Evolutionary conservation across 2,113 vertebrate species (phyloP).

Genomic region (Otocyon megalotis): DNA sequence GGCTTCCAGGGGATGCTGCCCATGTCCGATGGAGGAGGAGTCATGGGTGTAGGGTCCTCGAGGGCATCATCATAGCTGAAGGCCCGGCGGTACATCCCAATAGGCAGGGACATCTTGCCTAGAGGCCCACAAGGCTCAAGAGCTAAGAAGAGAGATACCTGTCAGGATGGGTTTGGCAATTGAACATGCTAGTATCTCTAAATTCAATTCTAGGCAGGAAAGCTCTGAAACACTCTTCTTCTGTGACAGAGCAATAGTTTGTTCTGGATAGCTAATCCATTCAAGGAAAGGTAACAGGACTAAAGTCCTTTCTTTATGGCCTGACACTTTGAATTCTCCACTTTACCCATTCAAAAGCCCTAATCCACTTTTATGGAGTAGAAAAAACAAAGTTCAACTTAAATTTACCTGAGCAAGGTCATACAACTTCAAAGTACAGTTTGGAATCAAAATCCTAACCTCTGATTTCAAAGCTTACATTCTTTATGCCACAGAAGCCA

Average conservation of each 20-base stretch:
- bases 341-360: background rate
- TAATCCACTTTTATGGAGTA: background rate
- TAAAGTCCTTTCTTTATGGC: background rate
- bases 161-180: conserved; percentile 43
- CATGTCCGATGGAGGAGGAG: conserved; percentile 93
- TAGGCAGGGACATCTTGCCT: conserved; percentile 90
- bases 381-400: background rate
- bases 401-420: background rate
- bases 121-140: conserved; percentile 87
- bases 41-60: conserved; percentile 91
- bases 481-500: background rate
- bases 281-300: background rate
- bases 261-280: background rate
- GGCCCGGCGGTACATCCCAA: conserved; percentile 89
- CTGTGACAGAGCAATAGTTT: background rate
- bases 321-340: background rate
- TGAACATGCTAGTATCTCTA: background rate
- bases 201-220: background rate
- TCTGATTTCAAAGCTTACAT: background rate
- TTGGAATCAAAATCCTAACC: background rate
- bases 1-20: conserved; percentile 92
- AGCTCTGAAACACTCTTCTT: background rate
- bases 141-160: conserved; percentile 86
- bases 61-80: conserved; percentile 95
- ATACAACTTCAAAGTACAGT: background rate